These are phyloP conservation scores for Brachionus rubens DNA, from an alignment of 1,140 invertebrate genomes.

Conservation along the genomic window DNA sequence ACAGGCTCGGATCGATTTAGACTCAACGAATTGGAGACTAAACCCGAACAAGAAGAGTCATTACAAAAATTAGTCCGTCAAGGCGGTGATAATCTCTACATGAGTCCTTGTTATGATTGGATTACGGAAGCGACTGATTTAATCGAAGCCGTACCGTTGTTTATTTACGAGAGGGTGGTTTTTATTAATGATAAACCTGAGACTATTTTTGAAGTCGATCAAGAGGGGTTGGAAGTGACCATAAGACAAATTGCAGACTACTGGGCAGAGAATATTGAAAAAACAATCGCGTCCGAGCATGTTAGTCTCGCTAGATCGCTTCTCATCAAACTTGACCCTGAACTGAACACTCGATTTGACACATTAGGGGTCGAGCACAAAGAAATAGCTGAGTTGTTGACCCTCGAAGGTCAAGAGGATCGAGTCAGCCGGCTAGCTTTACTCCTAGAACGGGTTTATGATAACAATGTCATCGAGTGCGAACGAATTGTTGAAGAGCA, in stretches of 20 bases:
- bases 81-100: background rate
- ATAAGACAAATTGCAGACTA: constrained; percentile 13
- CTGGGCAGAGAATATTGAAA: constrained; percentile 14
- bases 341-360: background rate
- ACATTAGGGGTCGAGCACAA: background rate
- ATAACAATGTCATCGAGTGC: background rate
- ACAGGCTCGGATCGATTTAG: constrained; percentile 10
- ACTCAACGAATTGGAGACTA: constrained; percentile 5
- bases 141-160: constrained; percentile 1
- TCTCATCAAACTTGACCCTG: background rate
- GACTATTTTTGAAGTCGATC: constrained; percentile 16
- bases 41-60: constrained; percentile 7
- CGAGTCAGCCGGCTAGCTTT: background rate
- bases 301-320: background rate
- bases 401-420: background rate
- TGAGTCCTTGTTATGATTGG: constrained; percentile 7
- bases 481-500: background rate
- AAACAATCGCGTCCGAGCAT: background rate
- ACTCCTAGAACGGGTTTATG: background rate
- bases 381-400: background rate
- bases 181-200: background rate
- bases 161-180: constrained; percentile 1
- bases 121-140: background rate
- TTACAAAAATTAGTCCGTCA: background rate
- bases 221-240: background rate